Conservation (phyloP, 2,888 invertebrate species). For the Mythimna impura region DNA sequence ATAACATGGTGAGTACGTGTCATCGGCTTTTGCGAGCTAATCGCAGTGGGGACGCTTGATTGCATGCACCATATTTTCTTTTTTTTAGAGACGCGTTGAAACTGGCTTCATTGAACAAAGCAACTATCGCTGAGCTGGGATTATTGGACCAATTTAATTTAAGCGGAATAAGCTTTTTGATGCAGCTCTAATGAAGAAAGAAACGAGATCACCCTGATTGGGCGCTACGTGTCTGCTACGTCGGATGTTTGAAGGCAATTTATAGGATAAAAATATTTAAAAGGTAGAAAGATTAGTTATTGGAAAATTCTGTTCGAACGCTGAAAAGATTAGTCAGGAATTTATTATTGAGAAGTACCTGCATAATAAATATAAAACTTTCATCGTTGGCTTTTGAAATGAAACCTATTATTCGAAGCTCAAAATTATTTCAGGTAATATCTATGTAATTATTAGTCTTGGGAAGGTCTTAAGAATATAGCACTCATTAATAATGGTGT, state of each 20-base stretch:
- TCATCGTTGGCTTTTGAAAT: neutral
- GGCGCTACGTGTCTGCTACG: constrained; percentile 50
- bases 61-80: constrained; percentile 78
- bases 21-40: constrained; percentile 83
- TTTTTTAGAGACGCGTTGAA: constrained; percentile 74
- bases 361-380: neutral
- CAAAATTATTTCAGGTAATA: neutral
- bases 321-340: neutral
- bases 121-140: constrained; percentile 81
- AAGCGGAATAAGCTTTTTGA: constrained; percentile 81
- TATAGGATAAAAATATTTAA: constrained; percentile 45
- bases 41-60: constrained; percentile 82
- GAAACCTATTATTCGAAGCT: neutral
- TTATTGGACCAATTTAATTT: constrained; percentile 86
- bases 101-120: constrained; percentile 84
- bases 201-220: constrained; percentile 71
- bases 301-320: constrained; percentile 24
- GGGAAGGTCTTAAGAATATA: neutral
- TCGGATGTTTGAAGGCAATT: constrained; percentile 54
- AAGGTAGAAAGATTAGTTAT: constrained; percentile 37
- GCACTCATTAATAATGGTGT: neutral
- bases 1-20: constrained; percentile 82
- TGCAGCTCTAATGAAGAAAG: constrained; percentile 76
- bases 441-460: neutral
- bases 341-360: constrained; percentile 6